These are phyloP conservation scores for Onchidella celtica DNA, from an alignment of 2,888 invertebrate species.

Conservation along the genomic window DNA sequence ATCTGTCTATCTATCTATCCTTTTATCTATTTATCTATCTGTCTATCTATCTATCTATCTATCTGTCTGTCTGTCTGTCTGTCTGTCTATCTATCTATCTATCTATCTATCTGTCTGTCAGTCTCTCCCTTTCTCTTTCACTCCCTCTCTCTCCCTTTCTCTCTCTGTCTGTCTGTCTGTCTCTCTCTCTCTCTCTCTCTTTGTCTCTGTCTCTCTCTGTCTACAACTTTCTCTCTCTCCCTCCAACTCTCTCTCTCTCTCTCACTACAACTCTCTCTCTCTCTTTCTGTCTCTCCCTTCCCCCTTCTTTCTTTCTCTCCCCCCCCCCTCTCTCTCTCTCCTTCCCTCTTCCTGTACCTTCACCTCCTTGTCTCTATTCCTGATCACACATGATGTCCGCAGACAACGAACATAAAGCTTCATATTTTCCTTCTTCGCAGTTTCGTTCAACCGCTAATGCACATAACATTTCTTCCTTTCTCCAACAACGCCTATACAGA, in stretches of 20 bases:
- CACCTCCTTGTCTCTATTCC: background rate
- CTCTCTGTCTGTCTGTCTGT: background rate
- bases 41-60: too few species aligned
- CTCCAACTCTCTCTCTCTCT: background rate
- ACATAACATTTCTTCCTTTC: too few species aligned
- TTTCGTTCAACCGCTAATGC: background rate
- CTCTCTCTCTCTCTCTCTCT: background rate
- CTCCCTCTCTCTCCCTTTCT: background rate
- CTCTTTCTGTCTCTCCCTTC: background rate
- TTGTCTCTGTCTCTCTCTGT: background rate
- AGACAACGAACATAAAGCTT: too few species aligned
- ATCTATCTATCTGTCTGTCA: too few species aligned
- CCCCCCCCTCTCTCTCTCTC: background rate
- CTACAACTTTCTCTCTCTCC: background rate
- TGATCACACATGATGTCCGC: background rate
- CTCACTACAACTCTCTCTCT: background rate
- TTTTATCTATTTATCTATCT: too few species aligned
- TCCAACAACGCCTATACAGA: too few species aligned
- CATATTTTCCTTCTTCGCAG: background rate
- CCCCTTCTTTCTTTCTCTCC: background rate
- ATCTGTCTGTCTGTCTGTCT: too few species aligned
- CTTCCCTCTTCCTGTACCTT: background rate
- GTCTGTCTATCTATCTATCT: too few species aligned
- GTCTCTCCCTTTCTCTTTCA: too few species aligned
- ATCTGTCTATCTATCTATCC: too few species aligned